Conservation (phyloP, 2,797 vertebrate genomes). For the Nyctibius grandis region DNA sequence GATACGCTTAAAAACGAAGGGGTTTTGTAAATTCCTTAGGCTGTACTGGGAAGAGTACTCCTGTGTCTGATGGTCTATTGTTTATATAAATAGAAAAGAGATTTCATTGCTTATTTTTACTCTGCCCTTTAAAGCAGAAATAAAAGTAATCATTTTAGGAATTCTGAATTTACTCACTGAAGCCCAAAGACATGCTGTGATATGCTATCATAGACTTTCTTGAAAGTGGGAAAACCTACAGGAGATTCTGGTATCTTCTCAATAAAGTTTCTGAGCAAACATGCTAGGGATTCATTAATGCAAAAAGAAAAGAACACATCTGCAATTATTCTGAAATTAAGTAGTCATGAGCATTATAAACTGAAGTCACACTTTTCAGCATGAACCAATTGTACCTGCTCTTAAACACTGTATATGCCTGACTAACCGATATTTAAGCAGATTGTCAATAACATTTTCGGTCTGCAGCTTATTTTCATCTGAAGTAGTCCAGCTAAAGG, state of each 20-base stretch:
- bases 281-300: background rate
- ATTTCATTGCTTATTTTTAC: background rate
- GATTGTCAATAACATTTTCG: background rate
- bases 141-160: background rate
- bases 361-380: background rate
- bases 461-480: background rate
- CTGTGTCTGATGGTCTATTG: background rate
- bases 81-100: background rate
- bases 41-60: background rate
- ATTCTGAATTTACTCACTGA: background rate
- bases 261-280: background rate
- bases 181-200: background rate
- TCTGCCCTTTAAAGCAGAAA: background rate
- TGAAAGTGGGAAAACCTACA: background rate
- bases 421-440: background rate
- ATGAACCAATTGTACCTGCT: background rate
- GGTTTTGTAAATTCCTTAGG: background rate
- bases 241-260: background rate
- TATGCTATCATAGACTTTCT: background rate
- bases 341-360: background rate
- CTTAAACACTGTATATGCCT: background rate
- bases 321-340: background rate
- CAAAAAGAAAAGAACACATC: background rate
- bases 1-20: background rate
- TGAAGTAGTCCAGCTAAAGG: background rate